These are phyloP conservation scores for Oreotrochilus melanogaster DNA, from an alignment of 2,113 vertebrate genomes.

Conservation along the genomic window DNA sequence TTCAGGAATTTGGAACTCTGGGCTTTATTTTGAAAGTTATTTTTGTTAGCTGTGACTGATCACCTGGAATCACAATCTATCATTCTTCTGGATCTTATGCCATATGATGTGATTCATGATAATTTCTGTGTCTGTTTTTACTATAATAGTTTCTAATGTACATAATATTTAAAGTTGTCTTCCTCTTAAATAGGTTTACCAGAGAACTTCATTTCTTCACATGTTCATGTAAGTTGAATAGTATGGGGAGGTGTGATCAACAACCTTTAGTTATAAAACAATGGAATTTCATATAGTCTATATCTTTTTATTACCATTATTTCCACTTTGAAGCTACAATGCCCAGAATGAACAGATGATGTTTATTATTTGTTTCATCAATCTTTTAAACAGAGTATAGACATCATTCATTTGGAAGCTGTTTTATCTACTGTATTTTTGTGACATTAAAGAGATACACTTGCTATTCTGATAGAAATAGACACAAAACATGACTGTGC, in stretches of 20 bases:
- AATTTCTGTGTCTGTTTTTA: not conserved
- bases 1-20: not conserved
- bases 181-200: not conserved
- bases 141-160: not conserved
- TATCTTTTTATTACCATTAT: not conserved
- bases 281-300: not conserved
- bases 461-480: not conserved
- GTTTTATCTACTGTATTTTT: not conserved
- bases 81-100: not conserved
- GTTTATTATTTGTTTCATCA: not conserved
- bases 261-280: not conserved
- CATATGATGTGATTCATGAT: not conserved
- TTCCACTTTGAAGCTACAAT: not conserved
- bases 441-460: not conserved
- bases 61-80: not conserved
- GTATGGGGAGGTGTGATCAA: not conserved
- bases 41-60: not conserved
- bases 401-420: not conserved
- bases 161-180: not conserved
- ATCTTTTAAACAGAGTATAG: not conserved
- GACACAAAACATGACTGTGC: not conserved
- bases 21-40: not conserved
- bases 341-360: not conserved
- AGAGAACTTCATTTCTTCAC: not conserved
- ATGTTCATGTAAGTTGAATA: not conserved